Percentiles rank a stretch among this genome's conserved stretches.
Evolutionary conservation across 1,140 invertebrate species (phyloP).

Genomic region (Lutraria rhynchaena): DNA sequence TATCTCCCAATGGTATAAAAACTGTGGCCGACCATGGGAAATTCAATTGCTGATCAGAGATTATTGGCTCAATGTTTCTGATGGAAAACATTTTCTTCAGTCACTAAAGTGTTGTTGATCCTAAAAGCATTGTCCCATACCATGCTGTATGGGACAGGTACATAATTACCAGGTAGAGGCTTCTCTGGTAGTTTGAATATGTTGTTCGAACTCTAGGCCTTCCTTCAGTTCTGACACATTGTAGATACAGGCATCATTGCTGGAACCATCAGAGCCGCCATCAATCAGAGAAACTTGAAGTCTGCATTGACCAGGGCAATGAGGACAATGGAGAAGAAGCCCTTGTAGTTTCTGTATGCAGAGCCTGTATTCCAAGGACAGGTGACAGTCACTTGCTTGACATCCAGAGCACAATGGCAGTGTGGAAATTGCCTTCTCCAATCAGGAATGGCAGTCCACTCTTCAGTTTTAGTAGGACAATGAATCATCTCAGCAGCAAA

Average conservation of each 20-base stretch:
- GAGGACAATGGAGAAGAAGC: conserved; percentile 57
- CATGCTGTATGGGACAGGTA: conserved; percentile 54
- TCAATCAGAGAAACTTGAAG: conserved; percentile 60
- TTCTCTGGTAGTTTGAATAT: conserved; percentile 44
- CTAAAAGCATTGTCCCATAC: conserved; percentile 59
- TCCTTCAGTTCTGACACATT: conserved; percentile 33
- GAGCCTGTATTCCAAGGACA: conserved; percentile 58
- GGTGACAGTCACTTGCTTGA: conserved; percentile 59
- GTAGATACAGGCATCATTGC: conserved; percentile 33
- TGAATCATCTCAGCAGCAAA: conserved; percentile 46
- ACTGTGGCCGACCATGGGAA: neutral
- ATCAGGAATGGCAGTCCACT: conserved; percentile 44
- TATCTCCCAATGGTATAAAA: neutral
- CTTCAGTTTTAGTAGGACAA: conserved; percentile 49
- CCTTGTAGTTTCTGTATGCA: conserved; percentile 62
- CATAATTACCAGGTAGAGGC: conserved; percentile 50
- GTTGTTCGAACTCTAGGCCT: conserved; percentile 8
- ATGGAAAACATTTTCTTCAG: no score
- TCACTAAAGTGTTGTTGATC: no score
- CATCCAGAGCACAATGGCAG: no score
- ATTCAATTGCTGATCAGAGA: neutral
- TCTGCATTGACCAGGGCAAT: conserved; percentile 57
- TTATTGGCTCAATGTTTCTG: no score
- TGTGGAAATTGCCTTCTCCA: conserved; percentile 6
- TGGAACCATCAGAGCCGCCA: conserved; percentile 54